phyloP scores from a whole-genome alignment of 1,140 invertebrate species.

The Scaptomyza pallida region DNA sequence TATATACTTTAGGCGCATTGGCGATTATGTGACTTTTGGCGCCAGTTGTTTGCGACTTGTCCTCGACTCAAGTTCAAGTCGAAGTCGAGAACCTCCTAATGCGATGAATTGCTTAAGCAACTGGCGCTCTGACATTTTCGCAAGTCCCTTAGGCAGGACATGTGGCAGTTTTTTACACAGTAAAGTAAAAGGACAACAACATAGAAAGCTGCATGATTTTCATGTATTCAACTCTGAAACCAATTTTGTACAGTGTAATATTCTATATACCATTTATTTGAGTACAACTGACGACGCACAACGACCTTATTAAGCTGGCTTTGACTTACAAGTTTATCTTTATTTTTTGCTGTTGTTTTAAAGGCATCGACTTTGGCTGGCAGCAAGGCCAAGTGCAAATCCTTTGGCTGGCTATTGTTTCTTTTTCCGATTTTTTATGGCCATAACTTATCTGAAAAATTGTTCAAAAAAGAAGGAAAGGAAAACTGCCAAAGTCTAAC shows the following conservation, averaged over 20 bases:
- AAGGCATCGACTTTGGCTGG: slow-evolving; percentile 22
- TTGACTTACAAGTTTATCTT: slow-evolving; percentile 20
- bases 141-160: slow-evolving; percentile 22
- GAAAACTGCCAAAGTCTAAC: slow-evolving; percentile 39
- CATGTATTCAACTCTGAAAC: not conserved
- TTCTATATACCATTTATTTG: slow-evolving; percentile 20
- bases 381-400: slow-evolving; percentile 13
- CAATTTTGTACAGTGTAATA: no score
- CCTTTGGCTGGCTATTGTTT: slow-evolving; percentile 19
- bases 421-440: slow-evolving; percentile 20
- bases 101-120: slow-evolving; percentile 31
- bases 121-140: slow-evolving; percentile 8
- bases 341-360: slow-evolving; percentile 37
- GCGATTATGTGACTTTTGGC: slow-evolving; percentile 24
- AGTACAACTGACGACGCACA: slow-evolving; percentile 54
- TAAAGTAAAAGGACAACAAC: no score
- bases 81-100: slow-evolving; percentile 11
- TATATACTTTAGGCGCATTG: slow-evolving; percentile 14
- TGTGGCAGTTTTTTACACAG: slow-evolving; percentile 19
- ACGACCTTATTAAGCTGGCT: slow-evolving; percentile 55
- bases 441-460: slow-evolving; percentile 61
- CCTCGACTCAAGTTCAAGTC: slow-evolving; percentile 24
- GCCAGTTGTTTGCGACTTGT: slow-evolving; percentile 31
- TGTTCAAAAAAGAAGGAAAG: slow-evolving; percentile 9
- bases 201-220: no score